Base-by-base conservation (phyloP, 2,888 invertebrate species). In the Ornithoptera priamus region DNA sequence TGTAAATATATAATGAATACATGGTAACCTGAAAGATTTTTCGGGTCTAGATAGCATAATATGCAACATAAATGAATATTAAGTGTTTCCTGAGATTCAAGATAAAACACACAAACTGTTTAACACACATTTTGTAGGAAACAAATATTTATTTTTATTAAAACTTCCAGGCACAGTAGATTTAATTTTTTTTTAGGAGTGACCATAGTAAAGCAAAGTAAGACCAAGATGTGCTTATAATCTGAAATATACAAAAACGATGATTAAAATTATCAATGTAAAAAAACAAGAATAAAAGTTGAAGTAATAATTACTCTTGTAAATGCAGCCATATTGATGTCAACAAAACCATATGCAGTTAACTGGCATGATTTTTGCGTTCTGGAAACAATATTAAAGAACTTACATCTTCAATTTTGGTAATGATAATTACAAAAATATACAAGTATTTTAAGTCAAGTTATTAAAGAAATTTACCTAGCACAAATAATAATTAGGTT, bases 181-280 rank as follows among this genome's bases (percentile, higher is more conserved):
- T 4, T 53, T 50, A 63, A 63, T 42, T 20, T 17, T 65, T 65
- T 42, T 42, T 62, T 3, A 50, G 58, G 18, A 69, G 62, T 18
- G 69, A 69, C 46, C 50, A 39, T 30, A 69, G 20, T 5, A 69
- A 62, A 46, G 69, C 72, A 53, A 72, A 70, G 22, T 65, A 69
- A 12, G 72, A 70, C 72, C 72, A 72, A n/a, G 72, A 67, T 15
- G 50, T 72, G 56, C 70, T 70, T 58, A 72, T 63, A 63, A 72
- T 72, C 72, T 72, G 72, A 63, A 71, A 71, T 17, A 17, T 46
- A 58, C 12, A 50, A 20, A 17, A 50, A 58, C 10, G 10, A 57
- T 20, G 22, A 57, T 20, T 20, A 10, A 20, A 2, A 57, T 10
- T 57, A 57, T 20, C n/a, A 20, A 57, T 57, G 5, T 6, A 18